Percentiles rank a stretch among this genome's conserved stretches.
Evolutionary conservation across 2,888 invertebrate genomes (phyloP).

Genomic region (Mimumesa dahlbomi): DNA sequence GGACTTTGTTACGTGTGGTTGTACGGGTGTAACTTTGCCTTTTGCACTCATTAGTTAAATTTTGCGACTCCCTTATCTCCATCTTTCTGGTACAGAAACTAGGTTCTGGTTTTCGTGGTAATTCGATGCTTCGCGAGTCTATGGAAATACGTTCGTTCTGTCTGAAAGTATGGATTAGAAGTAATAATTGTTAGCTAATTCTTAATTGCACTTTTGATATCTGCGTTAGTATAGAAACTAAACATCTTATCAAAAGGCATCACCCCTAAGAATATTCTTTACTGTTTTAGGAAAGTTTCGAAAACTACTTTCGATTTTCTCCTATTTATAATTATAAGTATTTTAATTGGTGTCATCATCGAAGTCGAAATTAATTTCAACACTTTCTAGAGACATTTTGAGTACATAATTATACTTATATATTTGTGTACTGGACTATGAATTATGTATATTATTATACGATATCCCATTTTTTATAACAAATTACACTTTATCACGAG

Average conservation of each 20-base stretch:
- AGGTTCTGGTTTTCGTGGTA: no score
- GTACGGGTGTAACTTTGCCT: background rate
- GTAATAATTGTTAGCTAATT: no score
- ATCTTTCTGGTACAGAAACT: background rate
- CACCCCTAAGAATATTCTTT: no score
- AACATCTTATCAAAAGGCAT: background rate
- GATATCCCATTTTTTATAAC: background rate
- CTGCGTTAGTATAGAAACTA: background rate
- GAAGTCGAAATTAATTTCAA: conserved; percentile 19
- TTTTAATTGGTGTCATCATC: conserved; percentile 24
- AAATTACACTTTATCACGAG: no score
- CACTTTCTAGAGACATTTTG: conserved; percentile 32
- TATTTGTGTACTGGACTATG: conserved; percentile 5
- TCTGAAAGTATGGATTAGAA: no score
- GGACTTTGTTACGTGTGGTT: background rate
- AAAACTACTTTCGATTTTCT: conserved; percentile 55
- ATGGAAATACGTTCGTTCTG: no score
- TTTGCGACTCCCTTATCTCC: background rate
- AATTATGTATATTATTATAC: background rate
- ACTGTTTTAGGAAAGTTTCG: conserved; percentile 17
- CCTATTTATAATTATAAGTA: conserved; percentile 25
- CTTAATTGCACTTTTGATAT: no score
- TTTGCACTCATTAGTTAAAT: background rate
- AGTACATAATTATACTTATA: background rate
- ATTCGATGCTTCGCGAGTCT: no score